These are phyloP conservation scores for Himalopsyche tibetana DNA, from an alignment of 2,888 invertebrate species.

Conservation along the genomic window DNA sequence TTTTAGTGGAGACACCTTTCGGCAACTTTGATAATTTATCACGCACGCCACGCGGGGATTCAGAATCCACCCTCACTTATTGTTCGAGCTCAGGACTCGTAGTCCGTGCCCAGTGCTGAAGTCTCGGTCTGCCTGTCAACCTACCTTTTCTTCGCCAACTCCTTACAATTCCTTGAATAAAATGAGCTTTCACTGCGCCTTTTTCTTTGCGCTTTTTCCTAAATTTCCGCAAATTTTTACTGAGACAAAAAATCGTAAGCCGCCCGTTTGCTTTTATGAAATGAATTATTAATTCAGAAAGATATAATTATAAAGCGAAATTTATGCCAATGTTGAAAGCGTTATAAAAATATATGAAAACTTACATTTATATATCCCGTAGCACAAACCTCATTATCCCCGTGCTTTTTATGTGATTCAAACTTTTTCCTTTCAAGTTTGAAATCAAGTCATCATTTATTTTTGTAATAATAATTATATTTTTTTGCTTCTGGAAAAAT, in stretches of 20 bases:
- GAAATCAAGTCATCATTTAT: too few relatives aligned
- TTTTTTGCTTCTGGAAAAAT: too few relatives aligned
- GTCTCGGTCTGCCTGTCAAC: neutral
- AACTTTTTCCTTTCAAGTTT: too few relatives aligned
- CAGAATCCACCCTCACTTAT: conserved; percentile 51
- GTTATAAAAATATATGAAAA: neutral
- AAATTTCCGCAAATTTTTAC: conserved; percentile 4
- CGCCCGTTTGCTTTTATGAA: neutral
- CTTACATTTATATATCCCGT: too few relatives aligned
- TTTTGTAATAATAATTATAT: too few relatives aligned
- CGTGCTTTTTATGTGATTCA: too few relatives aligned
- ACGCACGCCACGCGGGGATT: conserved; percentile 50
- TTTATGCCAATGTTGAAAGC: conserved; percentile 9
- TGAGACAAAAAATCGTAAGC: conserved; percentile 21
- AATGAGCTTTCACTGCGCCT: neutral
- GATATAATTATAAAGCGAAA: conserved; percentile 23
- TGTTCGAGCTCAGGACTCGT: conserved; percentile 12
- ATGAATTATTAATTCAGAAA: conserved; percentile 46
- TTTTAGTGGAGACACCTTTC: conserved; percentile 41
- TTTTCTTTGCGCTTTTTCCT: neutral
- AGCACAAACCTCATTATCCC: too few relatives aligned
- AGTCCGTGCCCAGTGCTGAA: neutral
- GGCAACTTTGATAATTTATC: conserved; percentile 57
- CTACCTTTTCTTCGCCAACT: conserved; percentile 20
- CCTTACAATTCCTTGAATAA: neutral